phyloP scores from a whole-genome alignment of 1,140 invertebrate genomes.

The Polypedilum vanderplanki region DNA sequence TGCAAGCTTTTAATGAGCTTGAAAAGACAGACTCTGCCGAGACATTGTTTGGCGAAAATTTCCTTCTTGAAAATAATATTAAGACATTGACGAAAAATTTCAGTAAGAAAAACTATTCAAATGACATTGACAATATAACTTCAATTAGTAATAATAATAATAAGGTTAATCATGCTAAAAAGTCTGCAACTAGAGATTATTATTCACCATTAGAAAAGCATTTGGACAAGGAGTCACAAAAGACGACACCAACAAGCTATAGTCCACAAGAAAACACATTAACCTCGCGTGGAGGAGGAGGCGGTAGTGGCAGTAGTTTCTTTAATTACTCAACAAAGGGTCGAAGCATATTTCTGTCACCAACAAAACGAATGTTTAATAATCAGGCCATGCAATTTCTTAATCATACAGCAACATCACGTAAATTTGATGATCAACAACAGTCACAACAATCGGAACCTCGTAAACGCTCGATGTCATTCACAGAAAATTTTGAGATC shows the following conservation, averaged over 20 bases:
- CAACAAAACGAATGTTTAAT: conserved; percentile 21
- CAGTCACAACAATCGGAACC: conserved; percentile 29
- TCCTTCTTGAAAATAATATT: not conserved
- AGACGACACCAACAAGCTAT: conserved; percentile 36
- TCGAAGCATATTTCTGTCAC: not conserved
- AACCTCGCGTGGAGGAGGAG: not conserved
- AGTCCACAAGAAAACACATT: conserved; percentile 39
- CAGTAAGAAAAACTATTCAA: not conserved
- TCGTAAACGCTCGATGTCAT: conserved; percentile 42
- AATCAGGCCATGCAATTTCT: not conserved
- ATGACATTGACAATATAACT: conserved; percentile 22
- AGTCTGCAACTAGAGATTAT: conserved; percentile 19
- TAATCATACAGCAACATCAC: not conserved
- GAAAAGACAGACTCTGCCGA: conserved; percentile 44
- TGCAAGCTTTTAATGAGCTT: conserved; percentile 43
- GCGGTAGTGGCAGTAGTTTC: not conserved
- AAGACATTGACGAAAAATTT: not conserved
- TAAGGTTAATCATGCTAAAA: not conserved
- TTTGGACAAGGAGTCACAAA: not conserved
- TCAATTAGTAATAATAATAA: not conserved
- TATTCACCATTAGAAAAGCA: conserved; percentile 21
- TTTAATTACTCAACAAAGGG: not conserved
- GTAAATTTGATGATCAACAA: not conserved
- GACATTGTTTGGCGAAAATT: conserved; percentile 36
- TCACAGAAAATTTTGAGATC: conserved; percentile 42